phyloP scores from a whole-genome alignment of 1,140 invertebrate genomes.

The Samia ricini region DNA sequence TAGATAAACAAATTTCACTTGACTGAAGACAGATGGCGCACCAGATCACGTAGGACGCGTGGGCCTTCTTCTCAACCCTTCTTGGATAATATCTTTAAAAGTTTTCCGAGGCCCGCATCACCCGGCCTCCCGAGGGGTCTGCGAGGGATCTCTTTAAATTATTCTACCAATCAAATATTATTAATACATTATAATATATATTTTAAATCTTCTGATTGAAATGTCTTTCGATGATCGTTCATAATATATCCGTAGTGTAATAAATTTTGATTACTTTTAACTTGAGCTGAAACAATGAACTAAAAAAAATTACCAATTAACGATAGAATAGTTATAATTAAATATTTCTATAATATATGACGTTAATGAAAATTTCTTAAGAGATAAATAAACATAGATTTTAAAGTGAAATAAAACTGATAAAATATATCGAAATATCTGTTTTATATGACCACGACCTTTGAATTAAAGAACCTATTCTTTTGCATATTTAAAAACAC shows the following conservation, averaged over 20 bases:
- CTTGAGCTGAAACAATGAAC: neutral
- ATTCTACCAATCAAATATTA: conserved; percentile 65
- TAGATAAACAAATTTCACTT: conserved; percentile 59
- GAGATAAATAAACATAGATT: too few relatives aligned
- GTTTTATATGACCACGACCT: too few relatives aligned
- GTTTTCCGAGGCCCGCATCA: conserved; percentile 46
- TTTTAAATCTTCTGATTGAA: neutral
- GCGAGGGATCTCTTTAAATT: conserved; percentile 56
- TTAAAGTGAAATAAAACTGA: too few relatives aligned
- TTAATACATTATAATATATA: conserved; percentile 35
- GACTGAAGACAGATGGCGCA: conserved; percentile 67
- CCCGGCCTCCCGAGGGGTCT: conserved; percentile 33
- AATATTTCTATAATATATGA: too few relatives aligned
- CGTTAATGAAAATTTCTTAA: too few relatives aligned
- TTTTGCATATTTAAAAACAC: too few relatives aligned
- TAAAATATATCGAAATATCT: too few relatives aligned
- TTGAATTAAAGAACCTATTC: too few relatives aligned
- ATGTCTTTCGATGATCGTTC: neutral
- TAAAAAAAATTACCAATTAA: too few relatives aligned
- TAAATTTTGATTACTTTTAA: too few relatives aligned
- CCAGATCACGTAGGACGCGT: conserved; percentile 64
- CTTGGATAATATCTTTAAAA: conserved; percentile 75
- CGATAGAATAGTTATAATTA: too few relatives aligned
- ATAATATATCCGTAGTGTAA: neutral
- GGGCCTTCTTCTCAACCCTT: conserved; percentile 59